Evolutionary conservation across 2,113 vertebrate genomes (phyloP).

Genomic region (Semnopithecus entellus): DNA sequence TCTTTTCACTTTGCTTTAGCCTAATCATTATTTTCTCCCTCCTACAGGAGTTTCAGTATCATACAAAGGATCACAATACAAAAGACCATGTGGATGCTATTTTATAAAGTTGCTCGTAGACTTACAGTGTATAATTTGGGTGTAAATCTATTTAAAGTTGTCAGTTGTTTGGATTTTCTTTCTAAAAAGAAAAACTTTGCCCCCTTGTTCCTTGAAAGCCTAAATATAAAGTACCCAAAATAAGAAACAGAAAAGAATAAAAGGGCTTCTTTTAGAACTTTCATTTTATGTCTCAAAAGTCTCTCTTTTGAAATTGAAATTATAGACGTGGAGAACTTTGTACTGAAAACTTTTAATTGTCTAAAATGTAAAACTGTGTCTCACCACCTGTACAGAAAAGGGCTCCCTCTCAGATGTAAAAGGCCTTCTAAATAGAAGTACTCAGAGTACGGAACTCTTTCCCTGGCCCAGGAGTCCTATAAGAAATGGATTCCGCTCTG

Average conservation of each 20-base stretch:
- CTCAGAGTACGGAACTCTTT: neutral
- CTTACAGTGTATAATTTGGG: conserved; percentile 65
- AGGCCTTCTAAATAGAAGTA: neutral
- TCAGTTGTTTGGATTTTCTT: conserved; percentile 67
- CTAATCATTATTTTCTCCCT: conserved; percentile 80
- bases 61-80: conserved; percentile 68
- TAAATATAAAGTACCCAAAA: conserved; percentile 48
- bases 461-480: neutral
- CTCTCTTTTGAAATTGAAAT: conserved; percentile 25
- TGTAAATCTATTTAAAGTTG: conserved; percentile 73
- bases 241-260: conserved; percentile 55
- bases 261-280: conserved; percentile 21
- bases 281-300: neutral
- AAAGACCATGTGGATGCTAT: conserved; percentile 64
- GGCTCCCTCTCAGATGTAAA: neutral
- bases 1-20: conserved; percentile 80
- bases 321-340: neutral
- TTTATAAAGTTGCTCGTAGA: conserved; percentile 70
- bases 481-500: neutral
- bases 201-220: conserved; percentile 45
- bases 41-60: conserved; percentile 57
- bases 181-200: conserved; percentile 62
- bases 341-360: conserved; percentile 32
- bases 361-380: conserved; percentile 4
- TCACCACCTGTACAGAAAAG: neutral